phyloP scores from a whole-genome alignment of 1,140 invertebrate genomes.

The Sarcophaga peregrina region DNA sequence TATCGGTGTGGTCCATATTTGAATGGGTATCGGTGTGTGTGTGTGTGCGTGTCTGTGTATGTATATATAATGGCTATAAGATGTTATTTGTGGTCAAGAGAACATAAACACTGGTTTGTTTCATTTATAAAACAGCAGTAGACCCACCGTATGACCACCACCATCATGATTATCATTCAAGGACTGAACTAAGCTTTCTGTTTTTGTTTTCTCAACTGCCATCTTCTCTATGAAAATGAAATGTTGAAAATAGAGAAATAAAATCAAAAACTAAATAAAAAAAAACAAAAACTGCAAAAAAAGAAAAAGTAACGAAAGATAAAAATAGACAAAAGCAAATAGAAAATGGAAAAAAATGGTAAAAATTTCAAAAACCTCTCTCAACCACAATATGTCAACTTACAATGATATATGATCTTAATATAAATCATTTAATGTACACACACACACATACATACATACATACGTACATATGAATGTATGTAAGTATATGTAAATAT shows the following conservation, averaged over 20 bases:
- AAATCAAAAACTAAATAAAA: background rate
- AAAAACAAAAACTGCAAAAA: background rate
- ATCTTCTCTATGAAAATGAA: background rate
- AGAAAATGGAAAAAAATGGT: background rate
- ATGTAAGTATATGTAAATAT: background rate
- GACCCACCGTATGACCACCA: background rate
- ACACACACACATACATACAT: too few species aligned
- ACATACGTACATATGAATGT: too few species aligned
- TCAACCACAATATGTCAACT: conserved; percentile 24
- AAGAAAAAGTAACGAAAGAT: too few species aligned
- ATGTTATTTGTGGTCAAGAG: conserved; percentile 19
- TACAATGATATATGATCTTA: conserved; percentile 18
- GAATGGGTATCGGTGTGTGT: background rate
- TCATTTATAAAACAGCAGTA: conserved; percentile 13
- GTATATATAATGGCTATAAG: conserved; percentile 12
- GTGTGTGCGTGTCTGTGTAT: background rate
- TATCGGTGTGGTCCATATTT: background rate
- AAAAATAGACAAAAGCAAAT: too few species aligned
- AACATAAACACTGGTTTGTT: conserved; percentile 22
- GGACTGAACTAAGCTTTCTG: background rate
- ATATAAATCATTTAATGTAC: conserved; percentile 10
- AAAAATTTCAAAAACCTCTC: background rate
- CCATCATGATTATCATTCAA: background rate
- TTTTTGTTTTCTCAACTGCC: background rate
- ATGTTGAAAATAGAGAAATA: background rate